A percentile compares a stretch with the other conserved stretches of the same genome.
phyloP scores from a whole-genome alignment of 2,113 vertebrate species.

The Phrynocephalus versicolor region DNA sequence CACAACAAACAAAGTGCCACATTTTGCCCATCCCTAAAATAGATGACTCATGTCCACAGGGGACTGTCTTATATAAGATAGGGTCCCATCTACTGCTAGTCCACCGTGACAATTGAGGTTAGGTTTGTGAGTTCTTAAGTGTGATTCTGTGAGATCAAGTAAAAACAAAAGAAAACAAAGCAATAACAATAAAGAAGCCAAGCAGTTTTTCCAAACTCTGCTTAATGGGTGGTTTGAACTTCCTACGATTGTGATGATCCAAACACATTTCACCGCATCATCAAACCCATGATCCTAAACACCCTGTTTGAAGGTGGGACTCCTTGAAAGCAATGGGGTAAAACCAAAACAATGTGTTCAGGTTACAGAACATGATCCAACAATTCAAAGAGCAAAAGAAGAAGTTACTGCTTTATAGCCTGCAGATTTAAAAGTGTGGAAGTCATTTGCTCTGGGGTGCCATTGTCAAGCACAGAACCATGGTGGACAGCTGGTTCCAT shows the following conservation, averaged over 20 bases:
- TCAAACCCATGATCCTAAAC: background rate
- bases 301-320: background rate
- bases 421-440: background rate
- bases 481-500: constrained; percentile 19
- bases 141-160: no score
- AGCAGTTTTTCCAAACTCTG: no score
- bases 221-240: background rate
- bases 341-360: background rate
- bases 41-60: background rate
- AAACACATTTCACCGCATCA: background rate
- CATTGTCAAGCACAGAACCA: constrained; percentile 9
- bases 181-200: no score
- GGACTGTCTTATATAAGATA: background rate
- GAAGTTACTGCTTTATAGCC: background rate
- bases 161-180: no score
- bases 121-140: no score
- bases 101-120: no score
- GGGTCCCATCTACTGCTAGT: background rate
- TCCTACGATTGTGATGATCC: background rate
- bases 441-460: constrained; percentile 12
- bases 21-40: no score
- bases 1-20: no score
- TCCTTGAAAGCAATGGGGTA: constrained; percentile 8
- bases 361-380: background rate
- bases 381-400: constrained; percentile 2